A percentile compares a stretch with the other conserved stretches of the same genome.
phyloP scores from a whole-genome alignment of 2,888 invertebrate genomes.

The Drosophila algonquin region DNA sequence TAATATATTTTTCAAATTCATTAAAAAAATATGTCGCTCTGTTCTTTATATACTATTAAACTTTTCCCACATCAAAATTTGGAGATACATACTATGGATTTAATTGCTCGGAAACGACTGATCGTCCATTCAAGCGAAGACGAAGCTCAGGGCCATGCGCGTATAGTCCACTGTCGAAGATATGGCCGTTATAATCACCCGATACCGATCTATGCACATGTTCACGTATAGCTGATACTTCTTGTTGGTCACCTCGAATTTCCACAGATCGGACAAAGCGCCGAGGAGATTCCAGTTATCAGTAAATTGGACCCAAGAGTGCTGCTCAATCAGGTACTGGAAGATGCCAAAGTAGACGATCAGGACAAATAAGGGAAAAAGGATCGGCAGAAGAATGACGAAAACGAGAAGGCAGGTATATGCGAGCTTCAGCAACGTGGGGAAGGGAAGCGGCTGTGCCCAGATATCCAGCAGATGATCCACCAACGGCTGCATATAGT shows the following conservation, averaged over 20 bases:
- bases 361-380: conserved; percentile 62
- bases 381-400: conserved; percentile 62
- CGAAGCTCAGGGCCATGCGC: conserved; percentile 69
- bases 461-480: conserved; percentile 70
- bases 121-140: conserved; percentile 37
- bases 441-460: conserved; percentile 79
- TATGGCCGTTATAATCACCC: conserved; percentile 66
- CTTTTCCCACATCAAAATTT: too few relatives aligned
- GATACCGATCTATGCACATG: conserved; percentile 74
- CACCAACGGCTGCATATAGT: conserved; percentile 74
- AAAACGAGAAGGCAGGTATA: conserved; percentile 61
- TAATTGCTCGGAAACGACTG: too few relatives aligned
- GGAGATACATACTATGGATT: too few relatives aligned
- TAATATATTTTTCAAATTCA: too few relatives aligned
- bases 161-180: conserved; percentile 79
- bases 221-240: conserved; percentile 60
- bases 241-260: conserved; percentile 61
- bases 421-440: conserved; percentile 72
- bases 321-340: conserved; percentile 69
- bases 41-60: too few relatives aligned
- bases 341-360: conserved; percentile 57
- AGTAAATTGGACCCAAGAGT: conserved; percentile 42
- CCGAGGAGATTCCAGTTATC: conserved; percentile 59
- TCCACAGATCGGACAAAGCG: conserved; percentile 43
- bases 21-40: too few relatives aligned